Evolutionary conservation across 2,113 vertebrate genomes (phyloP).

Genomic region (Syngnathoides biaculeatus): DNA sequence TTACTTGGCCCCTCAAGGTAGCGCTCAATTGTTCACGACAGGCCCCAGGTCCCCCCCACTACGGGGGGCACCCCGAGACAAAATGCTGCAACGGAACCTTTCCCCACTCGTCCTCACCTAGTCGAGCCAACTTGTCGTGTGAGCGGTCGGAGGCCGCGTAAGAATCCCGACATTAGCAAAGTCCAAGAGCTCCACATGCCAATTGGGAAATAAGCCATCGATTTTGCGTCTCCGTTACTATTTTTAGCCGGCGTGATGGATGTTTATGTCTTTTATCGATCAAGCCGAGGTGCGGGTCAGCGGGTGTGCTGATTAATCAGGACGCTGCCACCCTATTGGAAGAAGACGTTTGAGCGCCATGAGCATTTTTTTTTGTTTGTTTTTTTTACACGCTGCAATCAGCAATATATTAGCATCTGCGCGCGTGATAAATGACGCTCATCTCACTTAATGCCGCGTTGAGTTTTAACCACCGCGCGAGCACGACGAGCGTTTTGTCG

Average conservation of each 20-base stretch:
- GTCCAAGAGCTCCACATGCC: constrained; percentile 47
- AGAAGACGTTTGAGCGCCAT: constrained; percentile 61
- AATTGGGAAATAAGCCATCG: constrained; percentile 55
- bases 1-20: background rate
- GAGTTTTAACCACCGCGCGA: constrained; percentile 47
- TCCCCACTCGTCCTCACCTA: background rate
- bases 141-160: background rate
- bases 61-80: too few species aligned
- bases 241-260: constrained; percentile 70
- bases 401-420: constrained; percentile 54
- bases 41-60: too few species aligned
- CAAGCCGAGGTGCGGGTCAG: constrained; percentile 47
- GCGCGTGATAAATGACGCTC: constrained; percentile 48
- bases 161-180: constrained; percentile 24
- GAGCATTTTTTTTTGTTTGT: constrained; percentile 42
- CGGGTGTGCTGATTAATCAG: constrained; percentile 57
- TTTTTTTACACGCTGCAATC: constrained; percentile 1
- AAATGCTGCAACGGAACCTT: background rate
- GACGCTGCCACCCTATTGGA: constrained; percentile 26
- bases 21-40: too few species aligned
- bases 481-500: constrained; percentile 43
- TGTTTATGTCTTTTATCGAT: constrained; percentile 72
- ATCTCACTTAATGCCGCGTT: constrained; percentile 38
- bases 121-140: background rate
- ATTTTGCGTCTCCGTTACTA: constrained; percentile 64